Percentiles rank a stretch among this genome's conserved stretches.
These are phyloP conservation scores for Syngnathus typhle DNA, from an alignment of 2,113 vertebrate genomes.

Conservation along the genomic window DNA sequence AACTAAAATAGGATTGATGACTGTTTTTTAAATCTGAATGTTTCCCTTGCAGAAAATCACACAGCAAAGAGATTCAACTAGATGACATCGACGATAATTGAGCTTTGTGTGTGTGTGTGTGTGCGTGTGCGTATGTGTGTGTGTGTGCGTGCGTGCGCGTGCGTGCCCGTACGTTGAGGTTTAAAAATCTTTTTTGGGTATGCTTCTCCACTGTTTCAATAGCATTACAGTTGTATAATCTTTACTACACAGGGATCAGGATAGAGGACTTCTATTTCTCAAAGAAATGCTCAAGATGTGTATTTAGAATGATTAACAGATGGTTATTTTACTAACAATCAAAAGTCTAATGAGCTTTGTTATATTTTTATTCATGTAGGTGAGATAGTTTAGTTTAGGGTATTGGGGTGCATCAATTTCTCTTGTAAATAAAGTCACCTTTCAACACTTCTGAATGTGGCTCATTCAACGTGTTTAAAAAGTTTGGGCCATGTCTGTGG, in stretches of 20 bases:
- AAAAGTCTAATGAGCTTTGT: too few species aligned
- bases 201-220: background rate
- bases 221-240: background rate
- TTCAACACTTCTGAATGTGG: slow-evolving; percentile 1
- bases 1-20: background rate
- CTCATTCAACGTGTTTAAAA: background rate
- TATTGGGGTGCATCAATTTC: background rate
- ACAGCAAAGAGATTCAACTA: slow-evolving; percentile 16
- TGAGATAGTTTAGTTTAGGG: background rate
- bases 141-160: background rate
- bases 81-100: slow-evolving; percentile 3
- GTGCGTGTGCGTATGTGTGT: background rate
- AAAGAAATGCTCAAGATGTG: background rate
- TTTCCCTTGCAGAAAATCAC: slow-evolving; percentile 24
- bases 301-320: background rate
- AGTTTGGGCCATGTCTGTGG: slow-evolving; percentile 8
- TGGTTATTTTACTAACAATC: background rate
- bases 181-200: too few species aligned
- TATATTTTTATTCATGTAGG: background rate
- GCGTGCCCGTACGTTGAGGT: background rate
- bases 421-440: slow-evolving; percentile 55
- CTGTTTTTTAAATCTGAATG: background rate
- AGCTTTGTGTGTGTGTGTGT: background rate
- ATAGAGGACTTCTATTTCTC: too few species aligned
- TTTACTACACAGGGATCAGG: background rate